Evolutionary conservation across 2,888 invertebrate genomes (phyloP).

Genomic region (Drosophila monieri): DNA sequence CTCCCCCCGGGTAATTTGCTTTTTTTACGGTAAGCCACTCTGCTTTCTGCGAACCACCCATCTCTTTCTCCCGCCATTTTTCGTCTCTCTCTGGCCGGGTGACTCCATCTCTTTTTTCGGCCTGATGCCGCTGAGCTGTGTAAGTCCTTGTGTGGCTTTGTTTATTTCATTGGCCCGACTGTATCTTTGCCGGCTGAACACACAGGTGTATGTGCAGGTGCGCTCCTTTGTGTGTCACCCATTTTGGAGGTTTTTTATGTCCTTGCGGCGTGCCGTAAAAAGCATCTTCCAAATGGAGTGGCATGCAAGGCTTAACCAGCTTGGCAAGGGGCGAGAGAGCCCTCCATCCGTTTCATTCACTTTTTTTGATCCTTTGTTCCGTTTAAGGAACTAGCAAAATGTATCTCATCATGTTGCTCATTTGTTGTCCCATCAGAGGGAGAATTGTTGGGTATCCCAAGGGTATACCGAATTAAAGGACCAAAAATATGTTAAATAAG

Average conservation of each 20-base stretch:
- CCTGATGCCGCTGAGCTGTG: conserved; percentile 17
- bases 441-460: conserved; percentile 25
- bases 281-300: conserved; percentile 53
- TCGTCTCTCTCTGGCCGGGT: background rate
- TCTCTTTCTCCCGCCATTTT: background rate
- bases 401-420: conserved; percentile 46
- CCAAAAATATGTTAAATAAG: background rate
- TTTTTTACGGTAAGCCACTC: background rate
- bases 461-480: conserved; percentile 5
- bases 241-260: conserved; percentile 31
- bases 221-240: conserved; percentile 27
- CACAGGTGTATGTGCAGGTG: conserved; percentile 21
- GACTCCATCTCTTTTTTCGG: background rate
- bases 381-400: conserved; percentile 47
- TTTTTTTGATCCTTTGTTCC: conserved; percentile 15
- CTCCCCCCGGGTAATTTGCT: conserved; percentile 24
- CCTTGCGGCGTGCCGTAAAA: conserved; percentile 42
- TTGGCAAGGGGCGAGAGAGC: background rate
- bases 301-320: conserved; percentile 48
- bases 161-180: conserved; percentile 56
- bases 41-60: background rate
- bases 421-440: conserved; percentile 38
- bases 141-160: conserved; percentile 70
- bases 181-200: background rate
- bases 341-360: background rate